Base-by-base conservation (phyloP, 2,888 invertebrate species). In the Caenorhabditis virilis region DNA sequence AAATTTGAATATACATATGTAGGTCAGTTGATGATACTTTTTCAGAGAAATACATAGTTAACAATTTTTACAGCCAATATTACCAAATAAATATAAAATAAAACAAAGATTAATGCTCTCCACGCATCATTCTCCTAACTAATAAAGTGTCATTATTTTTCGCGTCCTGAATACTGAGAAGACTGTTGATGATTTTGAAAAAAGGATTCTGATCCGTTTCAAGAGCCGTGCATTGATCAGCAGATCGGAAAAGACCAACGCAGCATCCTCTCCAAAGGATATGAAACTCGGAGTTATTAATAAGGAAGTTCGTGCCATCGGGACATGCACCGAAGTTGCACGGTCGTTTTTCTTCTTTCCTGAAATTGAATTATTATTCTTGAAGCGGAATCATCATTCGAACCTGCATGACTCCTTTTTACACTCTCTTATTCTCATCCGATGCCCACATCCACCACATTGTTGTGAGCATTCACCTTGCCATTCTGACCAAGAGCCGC, bases 361-460 rank as follows among this genome's bases (percentile, higher is more conserved):
- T 72, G 35, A 42, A 62, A 52, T 22, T 2, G 16, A 38, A 22
- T 26, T 11, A 13, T 43, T 41, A 3, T 16, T 35, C 11, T 18
- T n/a, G 5, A 2, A 43, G 18, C 9, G 16, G 4, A 16, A 5
- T 30, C 11, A 26, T 2, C 16, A 16, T 25, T 50, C 18, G 13
- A 5, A 71, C 72, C 72, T 55, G 62, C 72, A 72, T 7, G 47
- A 38, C 3, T 60, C 67, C 47, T 72, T 72, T n/a, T 69, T 55
- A 36, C 80, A 79, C 9, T 47, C 58, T 53, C 83, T 45, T 5
- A 48, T 69, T 39, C 82, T 57, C 18, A 41, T 61, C 13, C 72
- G 55, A 47, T 57, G 54, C 5, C 83, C 83, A 56, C 83, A 83
- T 3, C 82, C 83, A 30, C 83, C 83, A 63, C 83, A 83, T 52